A percentile compares a stretch with the other conserved stretches of the same genome.
Conservation (phyloP, 1,140 invertebrate species). For the Leptonema lineaticorne region DNA sequence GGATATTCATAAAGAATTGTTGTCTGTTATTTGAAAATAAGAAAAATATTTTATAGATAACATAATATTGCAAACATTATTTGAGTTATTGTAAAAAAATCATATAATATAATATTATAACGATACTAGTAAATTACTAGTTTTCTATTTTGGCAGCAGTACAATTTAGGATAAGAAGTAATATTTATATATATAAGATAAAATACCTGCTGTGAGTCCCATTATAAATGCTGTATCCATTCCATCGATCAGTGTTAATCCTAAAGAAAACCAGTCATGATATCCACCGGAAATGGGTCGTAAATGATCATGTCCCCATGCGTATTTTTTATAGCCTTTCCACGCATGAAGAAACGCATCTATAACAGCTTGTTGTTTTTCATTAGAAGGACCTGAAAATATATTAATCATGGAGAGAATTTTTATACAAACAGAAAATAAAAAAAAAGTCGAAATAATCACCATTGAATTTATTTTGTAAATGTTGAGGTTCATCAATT, state of each 20-base stretch:
- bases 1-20: too few species aligned
- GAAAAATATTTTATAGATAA: too few species aligned
- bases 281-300: constrained; percentile 80
- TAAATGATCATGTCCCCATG: constrained; percentile 93
- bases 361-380: constrained; percentile 78
- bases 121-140: too few species aligned
- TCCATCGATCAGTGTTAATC: constrained; percentile 87
- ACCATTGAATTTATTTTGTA: constrained; percentile 14
- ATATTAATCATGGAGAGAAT: neutral
- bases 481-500: constrained; percentile 21
- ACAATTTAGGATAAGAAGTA: neutral
- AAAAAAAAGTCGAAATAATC: neutral
- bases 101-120: too few species aligned
- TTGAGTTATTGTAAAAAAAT: too few species aligned
- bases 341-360: constrained; percentile 89
- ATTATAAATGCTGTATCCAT: constrained; percentile 92
- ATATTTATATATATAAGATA: neutral
- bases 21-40: too few species aligned
- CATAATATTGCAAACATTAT: too few species aligned
- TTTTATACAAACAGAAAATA: too few species aligned
- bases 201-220: constrained; percentile 80
- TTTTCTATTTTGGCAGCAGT: neutral
- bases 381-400: constrained; percentile 68
- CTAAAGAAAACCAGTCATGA: constrained; percentile 89
- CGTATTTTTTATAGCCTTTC: constrained; percentile 85